Evolutionary conservation across 2,113 vertebrate species (phyloP).

Genomic region (Zosterops borbonicus): DNA sequence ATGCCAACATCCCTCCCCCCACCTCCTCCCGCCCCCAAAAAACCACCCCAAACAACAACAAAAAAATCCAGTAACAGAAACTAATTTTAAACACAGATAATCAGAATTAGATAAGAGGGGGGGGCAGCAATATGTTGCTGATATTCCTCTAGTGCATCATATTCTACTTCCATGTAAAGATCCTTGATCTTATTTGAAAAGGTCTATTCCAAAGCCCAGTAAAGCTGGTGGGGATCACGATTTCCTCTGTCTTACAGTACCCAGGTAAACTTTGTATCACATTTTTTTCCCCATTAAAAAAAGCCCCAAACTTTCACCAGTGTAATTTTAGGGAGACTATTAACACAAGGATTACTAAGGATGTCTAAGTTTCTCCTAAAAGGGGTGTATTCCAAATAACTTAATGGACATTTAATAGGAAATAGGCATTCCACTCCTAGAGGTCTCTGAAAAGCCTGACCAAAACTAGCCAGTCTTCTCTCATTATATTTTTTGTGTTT

Average conservation of each 20-base stretch:
- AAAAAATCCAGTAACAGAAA: neutral
- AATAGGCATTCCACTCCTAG: neutral
- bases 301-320: rapidly evolving
- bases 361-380: neutral
- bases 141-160: neutral
- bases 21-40: too few relatives aligned
- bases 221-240: neutral
- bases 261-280: neutral
- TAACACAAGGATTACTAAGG: neutral
- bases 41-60: neutral
- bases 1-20: neutral
- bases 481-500: neutral
- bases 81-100: neutral
- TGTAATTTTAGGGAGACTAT: neutral
- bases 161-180: neutral
- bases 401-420: neutral
- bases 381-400: neutral
- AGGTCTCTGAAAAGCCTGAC: neutral
- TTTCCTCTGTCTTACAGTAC: neutral
- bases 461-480: neutral
- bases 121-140: neutral
- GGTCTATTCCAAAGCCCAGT: neutral
- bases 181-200: neutral
- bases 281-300: neutral
- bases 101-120: neutral